phyloP scores from a whole-genome alignment of 2,797 vertebrate species.

The Ambastaia sidthimunki region DNA sequence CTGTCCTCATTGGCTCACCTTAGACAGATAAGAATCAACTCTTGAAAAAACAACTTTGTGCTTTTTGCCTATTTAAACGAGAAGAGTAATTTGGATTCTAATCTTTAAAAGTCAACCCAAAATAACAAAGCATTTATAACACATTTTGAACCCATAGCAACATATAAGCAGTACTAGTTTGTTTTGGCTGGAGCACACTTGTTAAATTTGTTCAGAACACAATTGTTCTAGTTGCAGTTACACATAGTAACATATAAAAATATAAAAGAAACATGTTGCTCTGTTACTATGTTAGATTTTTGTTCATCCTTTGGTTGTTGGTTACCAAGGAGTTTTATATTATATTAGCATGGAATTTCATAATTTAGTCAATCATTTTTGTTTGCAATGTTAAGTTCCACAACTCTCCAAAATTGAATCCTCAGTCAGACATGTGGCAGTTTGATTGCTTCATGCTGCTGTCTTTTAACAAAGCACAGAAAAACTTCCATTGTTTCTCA shows the following conservation, averaged over 20 bases:
- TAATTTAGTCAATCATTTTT: neutral
- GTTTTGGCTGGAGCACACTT: neutral
- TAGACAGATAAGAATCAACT: neutral
- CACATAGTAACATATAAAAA: neutral
- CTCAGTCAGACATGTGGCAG: slow-evolving; percentile 50
- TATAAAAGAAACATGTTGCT: neutral
- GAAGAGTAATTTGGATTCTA: neutral
- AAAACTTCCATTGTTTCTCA: slow-evolving; percentile 14
- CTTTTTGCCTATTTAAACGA: neutral
- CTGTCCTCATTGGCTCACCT: slow-evolving; percentile 14
- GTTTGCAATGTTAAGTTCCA: neutral
- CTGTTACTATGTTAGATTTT: neutral
- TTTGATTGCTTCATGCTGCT: slow-evolving; percentile 46
- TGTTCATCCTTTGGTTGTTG: neutral
- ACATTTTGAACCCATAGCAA: neutral
- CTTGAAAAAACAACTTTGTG: neutral
- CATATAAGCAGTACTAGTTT: neutral
- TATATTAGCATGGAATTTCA: neutral
- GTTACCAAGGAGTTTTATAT: neutral
- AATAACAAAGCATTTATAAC: neutral
- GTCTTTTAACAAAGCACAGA: slow-evolving; percentile 43
- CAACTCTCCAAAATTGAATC: neutral
- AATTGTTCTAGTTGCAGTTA: neutral
- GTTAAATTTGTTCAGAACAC: neutral
- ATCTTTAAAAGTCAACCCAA: neutral